Percentiles rank a stretch among this genome's conserved stretches.
Evolutionary conservation across 2,113 vertebrate genomes (phyloP).

Genomic region (Patagioenas fasciata): DNA sequence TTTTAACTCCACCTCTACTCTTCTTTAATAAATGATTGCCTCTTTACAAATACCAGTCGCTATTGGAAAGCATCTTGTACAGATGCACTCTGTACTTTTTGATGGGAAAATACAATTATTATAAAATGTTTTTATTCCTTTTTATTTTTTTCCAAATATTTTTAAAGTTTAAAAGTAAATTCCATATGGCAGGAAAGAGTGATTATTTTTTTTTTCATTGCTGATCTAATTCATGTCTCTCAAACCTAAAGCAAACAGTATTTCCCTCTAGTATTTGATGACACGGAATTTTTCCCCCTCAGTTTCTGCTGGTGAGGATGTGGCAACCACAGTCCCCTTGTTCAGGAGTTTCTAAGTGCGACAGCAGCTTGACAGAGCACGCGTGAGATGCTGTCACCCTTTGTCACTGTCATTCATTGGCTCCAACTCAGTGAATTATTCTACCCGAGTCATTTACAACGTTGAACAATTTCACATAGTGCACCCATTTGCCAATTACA

Average conservation of each 20-base stretch:
- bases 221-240: background rate
- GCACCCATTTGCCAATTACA: background rate
- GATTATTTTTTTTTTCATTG: background rate
- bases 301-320: background rate
- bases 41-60: background rate
- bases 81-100: fast-evolving
- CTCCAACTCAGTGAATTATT: background rate
- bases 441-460: background rate
- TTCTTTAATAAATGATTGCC: background rate
- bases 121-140: background rate
- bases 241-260: background rate
- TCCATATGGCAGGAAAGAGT: background rate
- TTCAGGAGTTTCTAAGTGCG: background rate
- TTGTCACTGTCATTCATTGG: background rate
- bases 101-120: background rate
- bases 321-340: background rate
- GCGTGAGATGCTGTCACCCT: background rate
- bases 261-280: background rate
- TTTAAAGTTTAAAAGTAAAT: background rate
- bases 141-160: background rate
- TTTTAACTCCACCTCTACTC: background rate
- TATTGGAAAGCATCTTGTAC: background rate
- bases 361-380: background rate
- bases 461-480: background rate
- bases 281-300: background rate